A percentile compares a stretch with the other conserved stretches of the same genome.
Conservation (phyloP, 2,113 vertebrate genomes). For the Ivindomyrus marchei region DNA sequence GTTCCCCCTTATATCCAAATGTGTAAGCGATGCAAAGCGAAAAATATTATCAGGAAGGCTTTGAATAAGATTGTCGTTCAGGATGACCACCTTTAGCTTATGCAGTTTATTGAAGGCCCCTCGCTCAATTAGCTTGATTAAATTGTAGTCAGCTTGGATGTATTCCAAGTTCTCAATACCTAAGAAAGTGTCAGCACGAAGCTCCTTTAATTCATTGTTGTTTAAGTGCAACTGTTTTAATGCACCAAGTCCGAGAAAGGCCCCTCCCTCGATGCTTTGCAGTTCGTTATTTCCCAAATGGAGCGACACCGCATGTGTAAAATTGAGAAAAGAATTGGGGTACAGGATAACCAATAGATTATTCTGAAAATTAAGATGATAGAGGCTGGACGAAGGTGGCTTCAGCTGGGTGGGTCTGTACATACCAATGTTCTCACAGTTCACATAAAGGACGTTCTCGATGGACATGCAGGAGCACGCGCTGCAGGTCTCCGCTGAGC, state of each 20-base stretch:
- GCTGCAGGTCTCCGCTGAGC: conserved; percentile 88
- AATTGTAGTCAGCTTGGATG: conserved; percentile 96
- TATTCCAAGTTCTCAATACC: conserved; percentile 93
- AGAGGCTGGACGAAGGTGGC: conserved; percentile 89
- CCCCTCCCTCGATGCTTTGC: conserved; percentile 94
- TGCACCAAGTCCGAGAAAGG: conserved; percentile 85
- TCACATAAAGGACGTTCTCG: conserved; percentile 96
- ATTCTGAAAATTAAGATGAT: conserved; percentile 97
- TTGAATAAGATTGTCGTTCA: conserved; percentile 97
- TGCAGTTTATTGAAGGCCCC: conserved; percentile 90
- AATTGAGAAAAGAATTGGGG: conserved; percentile 93
- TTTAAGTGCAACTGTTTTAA: conserved; percentile 92
- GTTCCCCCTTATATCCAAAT: conserved; percentile 96
- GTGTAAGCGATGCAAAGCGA: conserved; percentile 93
- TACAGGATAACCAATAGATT: conserved; percentile 97
- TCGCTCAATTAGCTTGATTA: conserved; percentile 93
- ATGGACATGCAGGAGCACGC: conserved; percentile 94
- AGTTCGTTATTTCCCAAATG: conserved; percentile 98
- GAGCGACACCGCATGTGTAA: conserved; percentile 92
- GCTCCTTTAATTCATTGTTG: conserved; percentile 95
- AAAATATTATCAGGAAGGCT: conserved; percentile 96
- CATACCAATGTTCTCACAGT: conserved; percentile 92
- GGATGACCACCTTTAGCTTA: conserved; percentile 90
- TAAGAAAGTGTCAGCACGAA: conserved; percentile 92
- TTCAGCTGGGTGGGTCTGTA: conserved; percentile 93